These are phyloP conservation scores for Diplogasteroides magnus DNA, from an alignment of 1,140 invertebrate genomes.

Conservation along the genomic window DNA sequence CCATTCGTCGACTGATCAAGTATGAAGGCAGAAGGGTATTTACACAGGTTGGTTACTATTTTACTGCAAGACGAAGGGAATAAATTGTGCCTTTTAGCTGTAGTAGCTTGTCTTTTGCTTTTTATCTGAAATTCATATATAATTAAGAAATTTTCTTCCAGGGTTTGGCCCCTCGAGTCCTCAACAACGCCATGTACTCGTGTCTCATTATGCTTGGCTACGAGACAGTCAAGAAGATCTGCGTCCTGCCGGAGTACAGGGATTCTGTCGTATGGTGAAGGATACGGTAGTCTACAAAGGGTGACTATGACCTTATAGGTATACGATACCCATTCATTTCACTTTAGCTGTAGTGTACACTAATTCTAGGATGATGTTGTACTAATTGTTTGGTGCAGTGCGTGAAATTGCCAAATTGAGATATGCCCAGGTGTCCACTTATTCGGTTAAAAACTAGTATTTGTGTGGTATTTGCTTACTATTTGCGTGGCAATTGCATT, in stretches of 20 bases:
- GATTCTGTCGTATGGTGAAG: slow-evolving; percentile 37
- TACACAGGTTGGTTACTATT: slow-evolving; percentile 30
- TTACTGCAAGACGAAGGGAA: background rate
- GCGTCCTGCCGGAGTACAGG: slow-evolving; percentile 47
- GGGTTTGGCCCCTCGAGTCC: slow-evolving; percentile 47
- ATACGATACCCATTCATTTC: no score
- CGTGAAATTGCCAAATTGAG: no score
- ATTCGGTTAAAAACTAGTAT: no score
- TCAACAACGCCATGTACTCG: slow-evolving; percentile 47
- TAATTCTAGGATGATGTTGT: no score
- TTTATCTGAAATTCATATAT: background rate
- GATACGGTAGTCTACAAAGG: slow-evolving; percentile 1
- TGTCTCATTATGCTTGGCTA: slow-evolving; percentile 53
- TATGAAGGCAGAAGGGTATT: slow-evolving; percentile 46
- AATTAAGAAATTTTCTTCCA: slow-evolving; percentile 2
- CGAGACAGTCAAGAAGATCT: slow-evolving; percentile 47
- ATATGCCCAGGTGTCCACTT: no score
- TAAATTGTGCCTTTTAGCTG: no score
- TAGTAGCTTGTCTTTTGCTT: background rate
- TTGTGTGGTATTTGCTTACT: no score
- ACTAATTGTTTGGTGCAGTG: no score
- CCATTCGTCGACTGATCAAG: slow-evolving; percentile 36
- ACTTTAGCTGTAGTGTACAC: no score
- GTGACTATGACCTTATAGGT: no score
- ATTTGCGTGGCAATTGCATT: no score